These are phyloP conservation scores for Agraylea sexmaculata DNA, from an alignment of 1,140 invertebrate species.

Conservation along the genomic window DNA sequence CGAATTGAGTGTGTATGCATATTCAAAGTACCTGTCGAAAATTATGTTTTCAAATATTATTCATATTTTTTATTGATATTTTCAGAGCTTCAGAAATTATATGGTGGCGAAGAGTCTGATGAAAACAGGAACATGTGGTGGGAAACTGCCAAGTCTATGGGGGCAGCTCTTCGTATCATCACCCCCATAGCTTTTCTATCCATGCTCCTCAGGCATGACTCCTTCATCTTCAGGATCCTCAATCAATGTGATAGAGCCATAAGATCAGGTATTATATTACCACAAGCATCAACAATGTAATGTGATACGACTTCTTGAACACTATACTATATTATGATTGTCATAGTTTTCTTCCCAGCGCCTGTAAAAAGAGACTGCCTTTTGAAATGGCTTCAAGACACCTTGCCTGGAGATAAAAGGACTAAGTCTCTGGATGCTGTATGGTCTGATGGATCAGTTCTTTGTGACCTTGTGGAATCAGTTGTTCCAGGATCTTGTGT, in stretches of 20 bases:
- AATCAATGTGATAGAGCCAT: slow-evolving; percentile 36
- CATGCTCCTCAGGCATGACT: slow-evolving; percentile 35
- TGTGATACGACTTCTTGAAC: no score
- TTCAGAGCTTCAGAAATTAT: no score
- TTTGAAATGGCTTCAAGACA: slow-evolving; percentile 34
- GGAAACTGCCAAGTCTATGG: slow-evolving; percentile 27
- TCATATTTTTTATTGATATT: no score
- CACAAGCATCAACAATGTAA: no score
- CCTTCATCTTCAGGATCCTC: slow-evolving; percentile 33
- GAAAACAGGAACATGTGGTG: slow-evolving; percentile 31
- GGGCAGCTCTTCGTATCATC: slow-evolving; percentile 35
- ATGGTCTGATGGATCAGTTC: slow-evolving; percentile 44
- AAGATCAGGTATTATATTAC: slow-evolving; percentile 35
- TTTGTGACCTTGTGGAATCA: slow-evolving; percentile 43
- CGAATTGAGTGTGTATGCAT: no score
- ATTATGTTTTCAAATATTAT: no score
- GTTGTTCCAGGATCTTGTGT: slow-evolving; percentile 43
- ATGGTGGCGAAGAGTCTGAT: no score
- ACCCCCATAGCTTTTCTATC: slow-evolving; percentile 35
- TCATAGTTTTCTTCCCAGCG: slow-evolving; percentile 36
- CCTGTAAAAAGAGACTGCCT: slow-evolving; percentile 32
- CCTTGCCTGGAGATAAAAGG: slow-evolving; percentile 28
- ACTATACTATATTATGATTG: no score
- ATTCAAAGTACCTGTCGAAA: no score
- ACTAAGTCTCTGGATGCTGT: slow-evolving; percentile 30